phyloP scores from a whole-genome alignment of 1,140 invertebrate genomes.

The Kradibia gibbosae region DNA sequence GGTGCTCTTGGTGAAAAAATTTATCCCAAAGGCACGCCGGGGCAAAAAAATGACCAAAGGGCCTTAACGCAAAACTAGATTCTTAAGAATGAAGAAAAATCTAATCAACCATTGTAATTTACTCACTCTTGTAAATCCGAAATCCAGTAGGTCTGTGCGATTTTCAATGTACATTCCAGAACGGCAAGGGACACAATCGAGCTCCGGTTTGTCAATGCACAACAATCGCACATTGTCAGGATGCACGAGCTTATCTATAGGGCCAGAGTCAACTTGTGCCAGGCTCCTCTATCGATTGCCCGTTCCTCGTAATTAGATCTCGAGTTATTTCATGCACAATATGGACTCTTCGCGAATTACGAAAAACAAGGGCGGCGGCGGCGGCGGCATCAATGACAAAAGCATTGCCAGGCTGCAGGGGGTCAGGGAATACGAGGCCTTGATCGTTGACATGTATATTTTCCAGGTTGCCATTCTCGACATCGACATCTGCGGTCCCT shows the following conservation, averaged over 20 bases:
- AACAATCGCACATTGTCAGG: constrained; percentile 52
- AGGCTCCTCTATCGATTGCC: constrained; percentile 66
- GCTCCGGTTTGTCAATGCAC: constrained; percentile 45
- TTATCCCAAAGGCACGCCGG: no score
- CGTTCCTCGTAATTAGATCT: neutral
- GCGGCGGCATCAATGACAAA: no score
- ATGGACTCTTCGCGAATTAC: constrained; percentile 31
- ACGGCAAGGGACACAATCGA: constrained; percentile 26
- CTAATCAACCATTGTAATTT: no score
- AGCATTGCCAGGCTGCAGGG: no score
- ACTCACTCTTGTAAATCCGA: constrained; percentile 66
- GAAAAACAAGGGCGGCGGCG: no score
- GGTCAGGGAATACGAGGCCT: neutral
- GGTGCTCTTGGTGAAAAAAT: no score
- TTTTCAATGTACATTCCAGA: constrained; percentile 67
- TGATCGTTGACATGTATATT: constrained; percentile 30
- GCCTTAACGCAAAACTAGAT: no score
- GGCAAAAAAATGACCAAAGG: no score
- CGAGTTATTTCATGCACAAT: constrained; percentile 35
- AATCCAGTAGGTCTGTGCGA: constrained; percentile 66
- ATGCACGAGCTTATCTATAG: constrained; percentile 52
- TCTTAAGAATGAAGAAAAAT: no score
- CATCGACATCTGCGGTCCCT: constrained; percentile 95
- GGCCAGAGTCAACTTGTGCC: constrained; percentile 63
- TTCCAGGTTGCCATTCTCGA: constrained; percentile 88